Evolutionary conservation across 2,113 vertebrate genomes (phyloP).

Genomic region (Leuciscus idus): DNA sequence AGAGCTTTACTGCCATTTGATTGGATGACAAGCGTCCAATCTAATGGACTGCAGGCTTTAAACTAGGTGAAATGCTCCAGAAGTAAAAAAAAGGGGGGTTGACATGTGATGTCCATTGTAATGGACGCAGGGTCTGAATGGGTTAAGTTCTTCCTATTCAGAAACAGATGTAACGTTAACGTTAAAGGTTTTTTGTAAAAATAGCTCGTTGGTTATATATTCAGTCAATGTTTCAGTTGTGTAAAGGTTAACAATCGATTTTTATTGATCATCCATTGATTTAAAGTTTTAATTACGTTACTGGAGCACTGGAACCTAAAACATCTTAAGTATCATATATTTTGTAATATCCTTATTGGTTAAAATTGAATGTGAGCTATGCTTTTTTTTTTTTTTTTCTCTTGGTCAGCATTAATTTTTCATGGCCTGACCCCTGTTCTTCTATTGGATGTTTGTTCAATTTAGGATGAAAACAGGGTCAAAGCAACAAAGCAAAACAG

Average conservation of each 20-base stretch:
- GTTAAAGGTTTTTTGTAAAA: background rate
- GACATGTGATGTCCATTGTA: no score
- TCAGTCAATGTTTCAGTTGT: background rate
- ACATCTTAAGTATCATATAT: background rate
- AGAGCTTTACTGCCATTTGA: no score
- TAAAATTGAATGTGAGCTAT: no score
- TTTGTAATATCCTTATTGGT: no score
- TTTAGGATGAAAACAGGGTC: background rate
- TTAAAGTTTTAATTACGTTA: background rate
- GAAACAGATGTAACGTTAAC: background rate
- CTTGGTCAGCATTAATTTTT: background rate
- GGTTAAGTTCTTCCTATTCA: background rate
- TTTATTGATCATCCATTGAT: background rate
- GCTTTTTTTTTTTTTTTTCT: no score
- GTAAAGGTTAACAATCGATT: background rate
- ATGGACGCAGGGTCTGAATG: no score
- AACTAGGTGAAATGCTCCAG: no score
- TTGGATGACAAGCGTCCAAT: no score
- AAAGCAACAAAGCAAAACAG: constrained; percentile 5
- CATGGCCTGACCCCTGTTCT: background rate
- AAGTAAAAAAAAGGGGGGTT: no score
- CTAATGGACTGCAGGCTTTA: no score
- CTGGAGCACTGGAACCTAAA: background rate
- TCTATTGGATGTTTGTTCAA: background rate
- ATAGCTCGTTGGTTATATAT: background rate